Evolutionary conservation across 2,113 vertebrate species (phyloP).

Genomic region (Egretta garzetta): DNA sequence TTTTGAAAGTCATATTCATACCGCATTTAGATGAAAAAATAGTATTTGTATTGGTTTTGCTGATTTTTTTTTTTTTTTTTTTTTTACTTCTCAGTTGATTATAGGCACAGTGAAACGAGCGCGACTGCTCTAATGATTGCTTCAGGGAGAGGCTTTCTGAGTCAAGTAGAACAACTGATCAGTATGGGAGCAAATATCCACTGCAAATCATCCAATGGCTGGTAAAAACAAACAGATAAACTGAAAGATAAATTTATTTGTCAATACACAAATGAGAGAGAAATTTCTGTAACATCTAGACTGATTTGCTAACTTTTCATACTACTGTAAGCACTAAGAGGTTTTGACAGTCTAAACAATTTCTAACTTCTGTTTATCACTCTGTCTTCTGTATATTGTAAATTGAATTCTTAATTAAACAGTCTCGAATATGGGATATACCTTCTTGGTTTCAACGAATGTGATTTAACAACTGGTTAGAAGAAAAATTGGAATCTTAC

Average conservation of each 20-base stretch:
- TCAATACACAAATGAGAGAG: background rate
- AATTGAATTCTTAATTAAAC: background rate
- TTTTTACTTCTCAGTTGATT: constrained; percentile 82
- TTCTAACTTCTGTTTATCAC: background rate
- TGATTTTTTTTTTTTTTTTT: background rate
- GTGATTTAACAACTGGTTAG: background rate
- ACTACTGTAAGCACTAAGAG: background rate
- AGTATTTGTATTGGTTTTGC: background rate
- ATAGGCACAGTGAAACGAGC: constrained; percentile 90
- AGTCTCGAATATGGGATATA: background rate
- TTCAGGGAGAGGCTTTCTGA: constrained; percentile 87
- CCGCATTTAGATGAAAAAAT: background rate
- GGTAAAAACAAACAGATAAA: constrained; percentile 74
- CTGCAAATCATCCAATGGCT: constrained; percentile 89
- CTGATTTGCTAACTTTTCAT: background rate
- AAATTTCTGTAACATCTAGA: background rate
- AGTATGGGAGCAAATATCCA: constrained; percentile 88
- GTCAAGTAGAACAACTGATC: constrained; percentile 90
- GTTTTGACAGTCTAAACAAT: background rate
- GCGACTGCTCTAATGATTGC: constrained; percentile 90
- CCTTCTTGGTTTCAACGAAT: fast-evolving
- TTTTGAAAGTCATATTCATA: background rate
- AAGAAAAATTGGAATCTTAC: background rate
- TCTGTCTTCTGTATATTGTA: background rate
- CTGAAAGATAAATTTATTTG: background rate